phyloP scores from a whole-genome alignment of 2,113 vertebrate genomes.

The Percopsis transmontana region DNA sequence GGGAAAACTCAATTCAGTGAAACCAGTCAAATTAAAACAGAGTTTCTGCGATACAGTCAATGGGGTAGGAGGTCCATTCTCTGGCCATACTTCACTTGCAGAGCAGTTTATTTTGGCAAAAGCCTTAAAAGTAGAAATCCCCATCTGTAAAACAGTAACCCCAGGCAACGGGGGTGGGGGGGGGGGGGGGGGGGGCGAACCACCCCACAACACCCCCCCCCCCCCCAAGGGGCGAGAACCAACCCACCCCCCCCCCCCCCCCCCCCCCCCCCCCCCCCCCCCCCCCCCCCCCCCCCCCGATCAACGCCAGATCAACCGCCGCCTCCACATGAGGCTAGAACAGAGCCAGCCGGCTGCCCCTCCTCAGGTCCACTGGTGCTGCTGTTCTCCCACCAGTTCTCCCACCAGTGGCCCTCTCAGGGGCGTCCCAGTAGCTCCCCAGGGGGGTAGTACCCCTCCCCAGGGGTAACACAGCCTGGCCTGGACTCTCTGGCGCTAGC shows the following conservation, averaged over 20 bases:
- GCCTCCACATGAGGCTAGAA: slow-evolving; percentile 59
- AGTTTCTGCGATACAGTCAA: slow-evolving; percentile 2
- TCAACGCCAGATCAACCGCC: too few relatives aligned
- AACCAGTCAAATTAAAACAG: slow-evolving; percentile 33
- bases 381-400: slow-evolving; percentile 49
- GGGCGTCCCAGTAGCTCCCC: slow-evolving; percentile 27
- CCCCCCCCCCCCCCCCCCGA: too few relatives aligned
- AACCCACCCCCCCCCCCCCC: too few relatives aligned
- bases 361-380: slow-evolving; percentile 51
- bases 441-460: slow-evolving; percentile 22
- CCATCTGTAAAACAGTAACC: slow-evolving; percentile 37
- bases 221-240: too few relatives aligned
- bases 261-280: too few relatives aligned
- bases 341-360: slow-evolving; percentile 47
- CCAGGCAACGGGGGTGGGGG: slow-evolving; percentile 22
- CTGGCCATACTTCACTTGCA: slow-evolving; percentile 32
- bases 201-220: too few relatives aligned
- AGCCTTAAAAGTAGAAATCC: slow-evolving; percentile 40
- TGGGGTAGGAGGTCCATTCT: slow-evolving; percentile 16
- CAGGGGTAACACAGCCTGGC: slow-evolving; percentile 20
- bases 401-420: slow-evolving; percentile 34
- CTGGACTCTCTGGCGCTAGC: slow-evolving; percentile 30
- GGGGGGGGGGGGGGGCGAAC: too few relatives aligned
- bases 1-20: slow-evolving; percentile 26
- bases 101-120: slow-evolving; percentile 41